A percentile compares a stretch with the other conserved stretches of the same genome.
These are phyloP conservation scores for Chrosomus eos DNA, from an alignment of 2,797 vertebrate genomes.

Conservation along the genomic window DNA sequence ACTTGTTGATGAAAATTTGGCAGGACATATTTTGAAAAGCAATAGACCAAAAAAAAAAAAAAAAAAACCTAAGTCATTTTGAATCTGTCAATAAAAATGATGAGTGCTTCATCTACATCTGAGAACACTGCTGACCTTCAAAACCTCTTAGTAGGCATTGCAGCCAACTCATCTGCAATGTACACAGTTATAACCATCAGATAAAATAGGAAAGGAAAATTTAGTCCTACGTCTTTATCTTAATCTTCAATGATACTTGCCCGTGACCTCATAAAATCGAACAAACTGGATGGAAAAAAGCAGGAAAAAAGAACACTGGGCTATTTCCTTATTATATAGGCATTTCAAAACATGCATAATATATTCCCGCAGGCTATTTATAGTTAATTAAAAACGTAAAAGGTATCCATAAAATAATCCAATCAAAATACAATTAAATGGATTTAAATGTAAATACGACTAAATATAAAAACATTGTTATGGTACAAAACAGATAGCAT, in stretches of 20 bases:
- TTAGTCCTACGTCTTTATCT: background rate
- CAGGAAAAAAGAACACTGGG: background rate
- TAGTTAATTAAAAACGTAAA: too few relatives aligned
- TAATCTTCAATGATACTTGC: constrained; percentile 16
- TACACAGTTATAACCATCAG: constrained; percentile 31
- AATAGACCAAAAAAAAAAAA: background rate
- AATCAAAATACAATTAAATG: background rate
- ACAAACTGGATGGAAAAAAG: background rate
- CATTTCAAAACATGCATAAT: background rate
- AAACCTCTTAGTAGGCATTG: constrained; percentile 21
- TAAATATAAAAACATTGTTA: background rate
- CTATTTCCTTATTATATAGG: background rate
- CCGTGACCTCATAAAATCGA: constrained; percentile 24
- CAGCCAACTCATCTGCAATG: constrained; percentile 13
- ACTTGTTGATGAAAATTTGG: constrained; percentile 37
- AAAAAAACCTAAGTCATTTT: background rate
- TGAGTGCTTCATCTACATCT: constrained; percentile 17
- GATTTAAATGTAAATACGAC: background rate
- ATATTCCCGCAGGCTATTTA: background rate
- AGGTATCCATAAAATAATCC: background rate
- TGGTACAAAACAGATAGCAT: background rate
- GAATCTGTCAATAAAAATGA: constrained; percentile 37
- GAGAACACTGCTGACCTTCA: constrained; percentile 34
- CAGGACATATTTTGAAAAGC: constrained; percentile 15
- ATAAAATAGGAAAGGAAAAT: constrained; percentile 10